Conservation (phyloP, 2,113 vertebrate genomes). For the Damaliscus lunatus region DNA sequence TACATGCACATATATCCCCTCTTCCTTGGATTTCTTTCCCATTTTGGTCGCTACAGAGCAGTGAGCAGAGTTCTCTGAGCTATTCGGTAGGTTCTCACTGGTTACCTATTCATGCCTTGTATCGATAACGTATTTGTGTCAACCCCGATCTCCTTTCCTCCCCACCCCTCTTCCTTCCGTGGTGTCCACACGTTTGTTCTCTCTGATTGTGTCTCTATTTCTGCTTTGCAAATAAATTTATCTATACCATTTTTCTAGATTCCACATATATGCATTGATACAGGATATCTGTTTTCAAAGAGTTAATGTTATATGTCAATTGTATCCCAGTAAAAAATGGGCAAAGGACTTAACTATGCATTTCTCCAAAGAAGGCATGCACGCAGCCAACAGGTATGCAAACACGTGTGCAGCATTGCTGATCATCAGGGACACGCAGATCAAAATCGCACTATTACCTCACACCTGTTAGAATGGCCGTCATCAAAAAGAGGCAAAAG, state of each 20-base stretch:
- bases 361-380: neutral
- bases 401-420: too few relatives aligned
- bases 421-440: neutral
- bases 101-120: fast-evolving
- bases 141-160: neutral
- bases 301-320: neutral
- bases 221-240: neutral
- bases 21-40: neutral
- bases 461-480: neutral
- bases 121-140: neutral
- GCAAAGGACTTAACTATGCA: neutral
- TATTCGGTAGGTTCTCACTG: fast-evolving
- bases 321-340: neutral
- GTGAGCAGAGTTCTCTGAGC: neutral
- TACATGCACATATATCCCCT: neutral
- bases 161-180: neutral
- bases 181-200: neutral
- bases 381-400: neutral
- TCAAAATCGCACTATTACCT: neutral
- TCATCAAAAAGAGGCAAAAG: neutral
- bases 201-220: neutral
- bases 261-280: neutral
- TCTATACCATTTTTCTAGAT: neutral
- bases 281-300: neutral
- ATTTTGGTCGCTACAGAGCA: neutral